Conservation (phyloP, 2,888 invertebrate genomes). For the Stramonita haemastoma region DNA sequence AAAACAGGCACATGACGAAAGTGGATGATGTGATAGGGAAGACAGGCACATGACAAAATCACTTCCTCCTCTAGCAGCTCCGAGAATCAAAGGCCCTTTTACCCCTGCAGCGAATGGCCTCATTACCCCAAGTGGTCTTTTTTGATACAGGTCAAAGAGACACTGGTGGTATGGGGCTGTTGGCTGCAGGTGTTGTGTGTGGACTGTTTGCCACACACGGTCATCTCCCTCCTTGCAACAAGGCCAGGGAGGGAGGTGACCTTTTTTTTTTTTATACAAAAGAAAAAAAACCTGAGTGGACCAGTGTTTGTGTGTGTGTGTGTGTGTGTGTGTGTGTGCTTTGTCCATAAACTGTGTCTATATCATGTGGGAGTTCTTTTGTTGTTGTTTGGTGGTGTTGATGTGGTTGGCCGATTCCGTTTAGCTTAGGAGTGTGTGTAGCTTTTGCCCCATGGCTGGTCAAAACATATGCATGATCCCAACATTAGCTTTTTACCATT, state of each 20-base stretch:
- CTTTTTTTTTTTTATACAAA: not conserved
- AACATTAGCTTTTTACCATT: not conserved
- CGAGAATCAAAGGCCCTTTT: not conserved
- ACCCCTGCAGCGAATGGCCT: not conserved
- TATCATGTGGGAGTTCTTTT: not conserved
- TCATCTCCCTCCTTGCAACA: not conserved
- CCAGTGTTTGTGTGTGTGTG: not conserved
- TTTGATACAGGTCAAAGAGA: not conserved
- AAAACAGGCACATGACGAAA: too few relatives aligned
- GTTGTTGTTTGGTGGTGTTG: not conserved
- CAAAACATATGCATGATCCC: not conserved
- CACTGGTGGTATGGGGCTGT: not conserved
- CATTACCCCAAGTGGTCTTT: not conserved
- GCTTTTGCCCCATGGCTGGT: not conserved
- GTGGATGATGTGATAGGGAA: not conserved
- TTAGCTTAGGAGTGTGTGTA: conserved; percentile 18
- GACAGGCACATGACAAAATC: conserved; percentile 26
- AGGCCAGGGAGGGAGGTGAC: not conserved
- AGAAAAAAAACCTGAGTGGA: not conserved
- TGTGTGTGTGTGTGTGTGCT: too few relatives aligned
- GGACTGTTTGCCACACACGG: not conserved
- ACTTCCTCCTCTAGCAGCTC: conserved; percentile 30
- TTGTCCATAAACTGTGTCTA: too few relatives aligned
- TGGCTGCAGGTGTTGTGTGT: not conserved
- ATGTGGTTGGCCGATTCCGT: not conserved